A percentile compares a stretch with the other conserved stretches of the same genome.
Evolutionary conservation across 2,113 vertebrate genomes (phyloP).

Genomic region (Hippocampus abdominalis): DNA sequence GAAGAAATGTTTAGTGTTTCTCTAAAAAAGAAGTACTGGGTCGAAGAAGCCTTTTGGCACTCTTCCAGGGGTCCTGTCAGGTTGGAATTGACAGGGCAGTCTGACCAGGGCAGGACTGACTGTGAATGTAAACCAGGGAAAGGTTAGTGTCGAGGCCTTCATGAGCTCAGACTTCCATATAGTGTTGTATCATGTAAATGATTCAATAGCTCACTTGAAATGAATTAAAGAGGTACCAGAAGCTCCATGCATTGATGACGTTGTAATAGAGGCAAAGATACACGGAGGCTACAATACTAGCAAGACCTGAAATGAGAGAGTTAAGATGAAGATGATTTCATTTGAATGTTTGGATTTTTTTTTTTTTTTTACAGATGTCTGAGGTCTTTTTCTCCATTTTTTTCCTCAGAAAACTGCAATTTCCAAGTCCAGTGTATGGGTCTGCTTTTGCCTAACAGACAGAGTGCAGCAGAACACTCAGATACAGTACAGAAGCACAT

Average conservation of each 20-base stretch:
- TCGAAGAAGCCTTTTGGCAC: slow-evolving; percentile 81
- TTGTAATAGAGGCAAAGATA: slow-evolving; percentile 95
- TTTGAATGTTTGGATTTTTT: neutral
- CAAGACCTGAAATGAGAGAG: slow-evolving; percentile 70
- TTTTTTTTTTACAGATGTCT: neutral
- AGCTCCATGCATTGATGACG: slow-evolving; percentile 88
- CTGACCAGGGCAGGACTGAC: slow-evolving; percentile 85
- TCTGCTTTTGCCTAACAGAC: too few species aligned
- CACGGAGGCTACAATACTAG: slow-evolving; percentile 83
- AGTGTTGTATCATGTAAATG: neutral
- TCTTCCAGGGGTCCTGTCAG: slow-evolving; percentile 77
- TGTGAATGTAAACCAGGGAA: slow-evolving; percentile 34
- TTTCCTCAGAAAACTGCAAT: too few species aligned
- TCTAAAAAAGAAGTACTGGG: slow-evolving; percentile 93
- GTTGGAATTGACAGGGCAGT: slow-evolving; percentile 83
- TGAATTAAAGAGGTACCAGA: slow-evolving; percentile 97
- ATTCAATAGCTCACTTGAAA: slow-evolving; percentile 81
- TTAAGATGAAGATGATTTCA: neutral
- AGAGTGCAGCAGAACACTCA: too few species aligned
- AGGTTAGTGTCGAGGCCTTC: neutral
- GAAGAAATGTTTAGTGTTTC: slow-evolving; percentile 86
- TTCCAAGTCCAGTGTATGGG: too few species aligned
- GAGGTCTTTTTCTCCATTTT: too few species aligned
- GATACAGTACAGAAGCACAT: too few species aligned
- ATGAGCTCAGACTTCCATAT: neutral